Conservation (phyloP, 2,113 vertebrate species). For the Pteruthius melanotis region DNA sequence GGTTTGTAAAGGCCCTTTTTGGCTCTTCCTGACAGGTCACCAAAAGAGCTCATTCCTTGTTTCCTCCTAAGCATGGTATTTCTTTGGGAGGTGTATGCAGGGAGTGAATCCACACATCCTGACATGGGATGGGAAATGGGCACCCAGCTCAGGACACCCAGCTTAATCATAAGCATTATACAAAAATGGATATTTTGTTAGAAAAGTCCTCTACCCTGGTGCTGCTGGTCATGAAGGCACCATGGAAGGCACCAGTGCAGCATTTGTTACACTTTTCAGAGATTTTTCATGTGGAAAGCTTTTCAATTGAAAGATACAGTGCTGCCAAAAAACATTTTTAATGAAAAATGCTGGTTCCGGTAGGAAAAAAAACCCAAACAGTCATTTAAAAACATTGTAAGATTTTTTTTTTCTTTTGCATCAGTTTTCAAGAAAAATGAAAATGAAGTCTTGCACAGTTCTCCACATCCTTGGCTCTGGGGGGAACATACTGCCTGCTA, state of each 20-base stretch:
- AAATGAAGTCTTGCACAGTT: not conserved
- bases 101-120: not conserved
- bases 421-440: not conserved
- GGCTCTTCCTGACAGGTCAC: not conserved
- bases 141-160: not conserved
- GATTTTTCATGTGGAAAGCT: constrained; percentile 31
- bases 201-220: not conserved
- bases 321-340: constrained; percentile 34
- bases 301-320: constrained; percentile 4
- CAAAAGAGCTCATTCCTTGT: not conserved
- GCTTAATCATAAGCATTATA: not conserved
- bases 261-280: not conserved
- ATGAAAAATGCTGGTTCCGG: not conserved
- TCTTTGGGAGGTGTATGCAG: not conserved
- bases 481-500: not conserved
- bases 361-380: not conserved
- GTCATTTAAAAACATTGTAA: not conserved
- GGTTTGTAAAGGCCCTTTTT: not conserved
- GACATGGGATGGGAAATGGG: accelerated
- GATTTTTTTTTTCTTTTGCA: not conserved
- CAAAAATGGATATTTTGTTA: not conserved
- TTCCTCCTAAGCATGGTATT: not conserved
- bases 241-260: not conserved
- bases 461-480: not conserved
- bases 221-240: not conserved